A percentile compares a stretch with the other conserved stretches of the same genome.
phyloP scores from a whole-genome alignment of 2,797 vertebrate genomes.

The Acanthurus lineatus region DNA sequence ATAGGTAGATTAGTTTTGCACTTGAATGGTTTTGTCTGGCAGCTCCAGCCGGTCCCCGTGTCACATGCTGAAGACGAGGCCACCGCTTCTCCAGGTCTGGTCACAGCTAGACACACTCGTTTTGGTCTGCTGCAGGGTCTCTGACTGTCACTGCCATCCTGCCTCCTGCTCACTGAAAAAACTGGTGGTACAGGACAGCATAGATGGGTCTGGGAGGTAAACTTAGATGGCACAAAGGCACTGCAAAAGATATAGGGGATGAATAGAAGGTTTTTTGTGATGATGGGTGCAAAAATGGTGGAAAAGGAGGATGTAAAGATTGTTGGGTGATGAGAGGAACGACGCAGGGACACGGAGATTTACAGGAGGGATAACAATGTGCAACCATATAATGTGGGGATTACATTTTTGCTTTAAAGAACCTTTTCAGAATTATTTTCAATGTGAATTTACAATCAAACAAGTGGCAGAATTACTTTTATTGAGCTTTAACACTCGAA shows the following conservation, averaged over 20 bases:
- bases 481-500: background rate
- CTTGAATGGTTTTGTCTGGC: constrained; percentile 79
- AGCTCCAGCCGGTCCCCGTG: constrained; percentile 51
- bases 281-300: constrained; percentile 32
- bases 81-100: constrained; percentile 55
- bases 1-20: constrained; percentile 82
- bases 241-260: background rate
- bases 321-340: constrained; percentile 11
- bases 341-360: background rate
- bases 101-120: constrained; percentile 53
- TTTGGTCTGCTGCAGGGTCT: constrained; percentile 40
- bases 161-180: constrained; percentile 13
- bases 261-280: constrained; percentile 4
- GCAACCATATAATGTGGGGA: background rate
- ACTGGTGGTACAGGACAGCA: constrained; percentile 15
- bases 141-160: constrained; percentile 34
- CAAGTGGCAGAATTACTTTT: background rate
- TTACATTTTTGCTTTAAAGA: background rate
- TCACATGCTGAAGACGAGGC: constrained; percentile 60
- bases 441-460: background rate
- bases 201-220: constrained; percentile 22
- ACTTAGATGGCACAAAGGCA: constrained; percentile 11
- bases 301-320: constrained; percentile 40
- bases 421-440: too few species aligned
- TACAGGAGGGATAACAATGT: background rate